Evolutionary conservation across 2,797 vertebrate species (phyloP), one percentile per base, ranked within the genome.

Genomic region (Sebastes elongatus): DNA sequence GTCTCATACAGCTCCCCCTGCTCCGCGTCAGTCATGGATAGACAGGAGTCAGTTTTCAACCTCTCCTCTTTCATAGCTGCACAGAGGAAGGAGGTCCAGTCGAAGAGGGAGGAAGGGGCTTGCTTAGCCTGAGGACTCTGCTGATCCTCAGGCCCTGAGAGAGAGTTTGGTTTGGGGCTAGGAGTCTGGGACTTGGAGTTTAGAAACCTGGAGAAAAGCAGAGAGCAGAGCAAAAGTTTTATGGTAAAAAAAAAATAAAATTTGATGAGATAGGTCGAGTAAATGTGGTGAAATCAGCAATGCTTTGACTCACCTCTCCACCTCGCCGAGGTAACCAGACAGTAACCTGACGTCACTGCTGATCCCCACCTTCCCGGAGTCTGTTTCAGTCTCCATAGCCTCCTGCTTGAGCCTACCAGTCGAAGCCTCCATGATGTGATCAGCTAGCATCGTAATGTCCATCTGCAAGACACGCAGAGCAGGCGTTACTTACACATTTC

Each of bases 1-100:
- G 97, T 97, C 90, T 99, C 98, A n/a, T 97, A 98, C 88, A 99
- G 97, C 72, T 99, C 98, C 80, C 96, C 93, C 92, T 98, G 98
- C 86, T 99, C 98, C 1, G 97, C 96, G 88, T 99, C 98, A 8
- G 97, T 98, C 94, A 99, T 96, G 57, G 97, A 96, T 71, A 99
- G 95, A 96, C 98, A 98, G 84, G 98, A 96, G 91, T 97, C 93
- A 2, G 71, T 76, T 90, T 94, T 97, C 55, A 95, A 97, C 93
- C 98, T 97, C 76, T 97, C 97, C 91, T 97, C 98, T 87, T 97
- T 97, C 94, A 96, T 96, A 88, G 98, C 97, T 35, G 97, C 97
- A 77, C 97, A 98, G 89, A 99, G 96, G 91, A 99, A 98, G 80
- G 97, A 96, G 7, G 96, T 97, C 98, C 97, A 99, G 86, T 99